Conservation (phyloP, 2,888 invertebrate species). For the Pantelozetes paolii region DNA sequence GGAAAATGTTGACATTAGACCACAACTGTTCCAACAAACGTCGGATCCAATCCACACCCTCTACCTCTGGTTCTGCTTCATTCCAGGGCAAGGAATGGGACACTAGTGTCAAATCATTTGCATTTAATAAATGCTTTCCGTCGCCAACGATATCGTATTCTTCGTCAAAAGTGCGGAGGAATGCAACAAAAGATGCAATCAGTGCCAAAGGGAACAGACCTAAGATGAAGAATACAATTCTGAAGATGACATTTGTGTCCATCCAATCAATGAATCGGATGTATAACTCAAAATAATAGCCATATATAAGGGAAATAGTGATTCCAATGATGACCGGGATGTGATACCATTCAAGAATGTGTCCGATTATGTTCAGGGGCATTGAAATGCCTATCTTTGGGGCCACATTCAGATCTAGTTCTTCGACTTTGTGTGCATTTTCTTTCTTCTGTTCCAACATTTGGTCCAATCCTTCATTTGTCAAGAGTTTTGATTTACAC, state of each 20-base stretch:
- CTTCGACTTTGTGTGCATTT: not conserved
- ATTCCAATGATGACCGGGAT: not conserved
- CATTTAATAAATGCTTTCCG: not conserved
- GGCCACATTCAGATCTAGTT: not conserved
- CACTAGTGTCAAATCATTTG: not conserved
- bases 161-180: not conserved
- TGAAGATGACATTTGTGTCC: not conserved
- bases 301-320: not conserved
- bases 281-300: slow-evolving; percentile 1
- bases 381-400: not conserved
- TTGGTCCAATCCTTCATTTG: not conserved
- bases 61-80: slow-evolving; percentile 11
- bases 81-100: not conserved
- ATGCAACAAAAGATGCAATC: not conserved
- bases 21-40: not conserved
- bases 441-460: not conserved
- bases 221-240: not conserved
- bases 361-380: not conserved
- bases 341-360: not conserved
- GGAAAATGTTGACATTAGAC: slow-evolving; percentile 7
- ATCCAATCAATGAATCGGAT: not conserved
- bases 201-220: not conserved
- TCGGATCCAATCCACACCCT: not conserved
- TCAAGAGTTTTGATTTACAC: not conserved
- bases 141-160: slow-evolving; percentile 9